A percentile compares a stretch with the other conserved stretches of the same genome.
Evolutionary conservation across 2,797 vertebrate species (phyloP).

Genomic region (Pseudocheirus occidentalis): DNA sequence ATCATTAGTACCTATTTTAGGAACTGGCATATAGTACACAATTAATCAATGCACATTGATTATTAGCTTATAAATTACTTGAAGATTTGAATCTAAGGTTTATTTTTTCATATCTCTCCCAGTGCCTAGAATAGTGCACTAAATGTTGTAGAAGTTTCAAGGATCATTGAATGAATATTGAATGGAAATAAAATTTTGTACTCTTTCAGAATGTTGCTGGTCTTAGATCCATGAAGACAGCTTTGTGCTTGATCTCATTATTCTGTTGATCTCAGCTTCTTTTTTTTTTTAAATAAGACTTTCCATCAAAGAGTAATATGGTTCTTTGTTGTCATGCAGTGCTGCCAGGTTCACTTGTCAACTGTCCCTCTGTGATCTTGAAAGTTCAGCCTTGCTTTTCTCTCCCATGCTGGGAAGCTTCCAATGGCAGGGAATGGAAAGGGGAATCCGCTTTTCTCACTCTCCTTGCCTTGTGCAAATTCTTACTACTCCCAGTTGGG

Average conservation of each 20-base stretch:
- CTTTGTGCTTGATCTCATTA: slow-evolving; percentile 32
- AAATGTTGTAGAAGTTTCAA: neutral
- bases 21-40: neutral
- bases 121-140: neutral
- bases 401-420: slow-evolving; percentile 34
- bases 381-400: slow-evolving; percentile 54
- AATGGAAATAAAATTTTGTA: slow-evolving; percentile 4
- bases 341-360: slow-evolving; percentile 30
- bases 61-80: neutral
- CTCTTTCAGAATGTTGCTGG: slow-evolving; percentile 38
- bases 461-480: slow-evolving; percentile 55
- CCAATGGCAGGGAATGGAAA: slow-evolving; percentile 1
- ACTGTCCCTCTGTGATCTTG: slow-evolving; percentile 44
- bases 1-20: neutral
- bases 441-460: slow-evolving; percentile 43
- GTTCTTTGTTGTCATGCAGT: neutral
- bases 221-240: neutral
- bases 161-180: slow-evolving; percentile 19
- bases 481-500: slow-evolving; percentile 61
- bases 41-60: neutral
- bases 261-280: slow-evolving; percentile 56
- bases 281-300: neutral
- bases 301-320: slow-evolving; percentile 1
- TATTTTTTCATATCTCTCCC: neutral
- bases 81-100: neutral